These are phyloP conservation scores for Leptopterna dolabrata DNA, from an alignment of 2,888 invertebrate species.

Conservation along the genomic window DNA sequence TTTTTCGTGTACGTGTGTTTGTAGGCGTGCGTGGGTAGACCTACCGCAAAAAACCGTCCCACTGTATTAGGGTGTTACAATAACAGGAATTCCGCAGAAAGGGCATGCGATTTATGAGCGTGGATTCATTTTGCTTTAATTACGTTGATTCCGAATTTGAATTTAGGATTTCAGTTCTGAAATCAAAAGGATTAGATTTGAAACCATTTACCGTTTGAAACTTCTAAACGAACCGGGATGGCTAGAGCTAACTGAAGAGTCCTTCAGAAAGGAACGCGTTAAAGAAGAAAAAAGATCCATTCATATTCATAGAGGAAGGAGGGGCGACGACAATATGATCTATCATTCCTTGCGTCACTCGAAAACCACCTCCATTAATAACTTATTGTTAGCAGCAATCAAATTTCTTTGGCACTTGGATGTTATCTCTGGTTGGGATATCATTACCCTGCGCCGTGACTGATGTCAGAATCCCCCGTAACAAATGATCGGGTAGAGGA, in stretches of 20 bases:
- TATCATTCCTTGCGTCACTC: conserved; percentile 45
- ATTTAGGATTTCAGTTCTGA: no score
- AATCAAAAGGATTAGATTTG: no score
- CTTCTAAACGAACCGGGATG: no score
- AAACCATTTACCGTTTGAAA: no score
- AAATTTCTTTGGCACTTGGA: conserved; percentile 46
- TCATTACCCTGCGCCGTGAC: conserved; percentile 46
- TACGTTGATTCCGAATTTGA: no score
- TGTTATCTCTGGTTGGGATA: conserved; percentile 37
- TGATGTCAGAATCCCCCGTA: conserved; percentile 38
- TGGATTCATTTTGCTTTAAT: no score
- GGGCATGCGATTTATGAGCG: no score
- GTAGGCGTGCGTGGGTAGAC: no score
- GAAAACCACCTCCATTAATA: conserved; percentile 35
- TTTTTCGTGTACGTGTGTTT: no score
- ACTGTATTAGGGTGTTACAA: no score
- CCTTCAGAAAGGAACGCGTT: not conserved
- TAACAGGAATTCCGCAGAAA: no score
- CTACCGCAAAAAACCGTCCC: no score
- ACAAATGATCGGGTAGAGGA: conserved; percentile 23
- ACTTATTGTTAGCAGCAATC: conserved; percentile 51
- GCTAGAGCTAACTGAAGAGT: not conserved
- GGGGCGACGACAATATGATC: conserved; percentile 49
- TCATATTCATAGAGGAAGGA: conserved; percentile 50
- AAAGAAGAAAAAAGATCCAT: conserved; percentile 8